These are phyloP conservation scores for Sarcophaga rosellei DNA, from an alignment of 2,888 invertebrate genomes.

Conservation along the genomic window DNA sequence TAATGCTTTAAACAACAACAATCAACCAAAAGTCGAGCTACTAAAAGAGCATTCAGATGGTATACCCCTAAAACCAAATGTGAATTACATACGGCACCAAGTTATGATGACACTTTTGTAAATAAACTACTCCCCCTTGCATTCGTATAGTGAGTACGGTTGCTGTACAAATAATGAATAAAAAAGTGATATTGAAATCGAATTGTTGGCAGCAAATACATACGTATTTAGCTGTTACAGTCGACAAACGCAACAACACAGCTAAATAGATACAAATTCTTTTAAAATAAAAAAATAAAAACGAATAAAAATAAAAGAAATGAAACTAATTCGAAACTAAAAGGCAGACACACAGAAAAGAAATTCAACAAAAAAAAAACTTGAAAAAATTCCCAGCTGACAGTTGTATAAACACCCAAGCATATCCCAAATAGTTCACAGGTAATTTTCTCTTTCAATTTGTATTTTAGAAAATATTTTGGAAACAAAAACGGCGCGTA, in stretches of 20 bases:
- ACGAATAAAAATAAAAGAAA: slow-evolving; percentile 25
- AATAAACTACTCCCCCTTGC: not conserved
- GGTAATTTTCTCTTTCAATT: slow-evolving; percentile 43
- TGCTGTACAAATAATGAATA: slow-evolving; percentile 30
- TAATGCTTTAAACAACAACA: too few relatives aligned
- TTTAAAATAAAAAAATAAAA: slow-evolving; percentile 30
- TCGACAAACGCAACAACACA: slow-evolving; percentile 10
- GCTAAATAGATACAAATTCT: slow-evolving; percentile 26
- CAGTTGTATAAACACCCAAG: slow-evolving; percentile 1
- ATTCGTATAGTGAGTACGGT: not conserved
- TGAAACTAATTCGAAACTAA: slow-evolving; percentile 26
- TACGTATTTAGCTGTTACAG: slow-evolving; percentile 27
- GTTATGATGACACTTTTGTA: not conserved
- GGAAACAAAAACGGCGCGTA: slow-evolving; percentile 6
- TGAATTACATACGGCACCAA: not conserved
- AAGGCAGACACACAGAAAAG: too few relatives aligned
- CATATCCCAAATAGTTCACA: slow-evolving; percentile 42
- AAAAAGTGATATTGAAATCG: slow-evolving; percentile 56
- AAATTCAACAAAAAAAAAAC: not conserved
- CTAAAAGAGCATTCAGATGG: too few relatives aligned
- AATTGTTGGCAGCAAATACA: slow-evolving; percentile 48
- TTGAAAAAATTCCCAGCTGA: slow-evolving; percentile 20
- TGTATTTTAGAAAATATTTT: not conserved
- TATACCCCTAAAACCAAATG: too few relatives aligned
- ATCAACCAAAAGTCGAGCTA: too few relatives aligned